Evolutionary conservation across 2,797 vertebrate genomes (phyloP), one percentile per base, ranked within the genome.

Genomic region (Chaetophractus vellerosus): DNA sequence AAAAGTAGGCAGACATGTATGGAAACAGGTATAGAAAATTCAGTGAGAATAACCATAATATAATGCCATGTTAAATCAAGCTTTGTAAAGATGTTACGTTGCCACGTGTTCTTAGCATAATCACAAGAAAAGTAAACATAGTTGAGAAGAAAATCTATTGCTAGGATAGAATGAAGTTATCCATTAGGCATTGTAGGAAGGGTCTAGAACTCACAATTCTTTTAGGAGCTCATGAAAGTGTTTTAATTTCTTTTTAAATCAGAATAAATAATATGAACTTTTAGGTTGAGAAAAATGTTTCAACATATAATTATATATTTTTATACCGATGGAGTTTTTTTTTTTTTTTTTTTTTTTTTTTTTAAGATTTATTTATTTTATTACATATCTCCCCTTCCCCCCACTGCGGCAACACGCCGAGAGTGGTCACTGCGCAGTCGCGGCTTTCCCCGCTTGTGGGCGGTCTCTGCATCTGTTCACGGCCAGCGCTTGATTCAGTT

Each of bases 211-310:
- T 12, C 61, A 26, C 26, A 38, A 3, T 1, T 5, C 38, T 75
- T 63, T 80, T 31, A 82, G 15, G 28, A 12, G 5, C 31, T 48
- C n/a, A 6, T 59, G 52, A 50, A 16, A 15, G 28, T 36, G 2
- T 75, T 86, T 88, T n/a, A 6, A 48, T 55, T 88, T 68, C 18
- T 63, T 93, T 91, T 87, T 61, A 48, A 94, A 28, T 72, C 28
- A 72, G 48, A 81, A 72, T 14, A 41, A 66, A 68, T 45, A 75
- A 23, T 52, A 4, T 59, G 21, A 71, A 50, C 18, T 9, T 91
- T 74, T 33, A 82, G 5, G 6, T 69, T 52, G 33, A 92, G 79
- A 24, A 75, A 78, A 75, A 52, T 68, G 1, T 74, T 89, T 94
- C 91, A n/a, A 59, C 75, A 89, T 10, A 36, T 63, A 33, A 45